These are phyloP conservation scores for Ptilonorhynchus violaceus DNA, from an alignment of 2,113 vertebrate genomes.

Conservation along the genomic window DNA sequence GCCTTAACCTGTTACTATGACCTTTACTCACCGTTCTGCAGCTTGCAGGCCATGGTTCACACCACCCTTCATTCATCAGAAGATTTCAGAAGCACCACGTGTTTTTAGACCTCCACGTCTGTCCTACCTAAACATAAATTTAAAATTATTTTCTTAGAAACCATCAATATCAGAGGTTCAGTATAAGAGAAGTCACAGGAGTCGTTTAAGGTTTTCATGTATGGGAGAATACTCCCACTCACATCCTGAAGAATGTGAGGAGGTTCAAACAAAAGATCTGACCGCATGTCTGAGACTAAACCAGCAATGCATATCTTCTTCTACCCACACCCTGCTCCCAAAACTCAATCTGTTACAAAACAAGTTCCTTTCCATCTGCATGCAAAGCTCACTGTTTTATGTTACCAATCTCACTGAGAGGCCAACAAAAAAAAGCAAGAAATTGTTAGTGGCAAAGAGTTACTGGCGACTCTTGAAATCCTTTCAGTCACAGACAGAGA, in stretches of 20 bases:
- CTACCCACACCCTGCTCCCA: not conserved
- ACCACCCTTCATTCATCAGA: not conserved
- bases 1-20: not conserved
- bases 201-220: not conserved
- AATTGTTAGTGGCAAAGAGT: not conserved
- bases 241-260: conserved; percentile 35
- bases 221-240: conserved; percentile 29
- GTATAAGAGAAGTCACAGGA: not conserved
- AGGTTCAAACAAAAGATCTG: conserved; percentile 35
- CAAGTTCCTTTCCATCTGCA: not conserved
- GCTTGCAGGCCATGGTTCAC: not conserved
- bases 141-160: conserved; percentile 6
- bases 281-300: conserved; percentile 22
- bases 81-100: not conserved
- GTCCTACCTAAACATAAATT: not conserved
- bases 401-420: not conserved
- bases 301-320: not conserved
- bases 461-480: not conserved
- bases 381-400: not conserved
- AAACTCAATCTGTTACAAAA: not conserved
- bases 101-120: not conserved
- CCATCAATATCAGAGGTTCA: not conserved
- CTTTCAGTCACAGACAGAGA: not conserved
- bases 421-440: not conserved
- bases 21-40: not conserved